Evolutionary conservation across 2,888 invertebrate genomes (phyloP).

Genomic region (Polyommatus iphigenia): DNA sequence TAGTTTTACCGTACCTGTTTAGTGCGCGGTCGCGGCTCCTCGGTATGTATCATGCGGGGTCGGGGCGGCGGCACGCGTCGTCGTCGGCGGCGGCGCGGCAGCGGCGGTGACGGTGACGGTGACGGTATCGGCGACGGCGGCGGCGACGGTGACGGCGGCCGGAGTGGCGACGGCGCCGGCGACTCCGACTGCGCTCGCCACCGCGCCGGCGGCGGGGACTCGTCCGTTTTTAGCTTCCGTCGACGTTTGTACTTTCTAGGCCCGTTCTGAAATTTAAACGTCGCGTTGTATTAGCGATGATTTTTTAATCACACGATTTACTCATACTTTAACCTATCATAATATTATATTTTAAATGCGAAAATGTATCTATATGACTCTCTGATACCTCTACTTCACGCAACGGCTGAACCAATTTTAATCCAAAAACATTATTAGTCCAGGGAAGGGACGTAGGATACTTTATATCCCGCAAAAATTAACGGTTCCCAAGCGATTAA

Average conservation of each 20-base stretch:
- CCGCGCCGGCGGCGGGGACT: constrained; percentile 50
- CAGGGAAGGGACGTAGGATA: too few species aligned
- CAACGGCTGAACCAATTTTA: too few species aligned
- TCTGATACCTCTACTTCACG: too few species aligned
- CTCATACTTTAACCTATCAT: too few species aligned
- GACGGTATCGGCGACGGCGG: constrained; percentile 40
- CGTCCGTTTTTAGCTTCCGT: constrained; percentile 83
- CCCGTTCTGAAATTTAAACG: constrained; percentile 74
- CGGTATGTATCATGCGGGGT: constrained; percentile 89
- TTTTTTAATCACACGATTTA: too few species aligned
- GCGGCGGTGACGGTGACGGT: constrained; percentile 42
- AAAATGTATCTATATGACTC: too few species aligned
- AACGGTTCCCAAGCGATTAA: too few species aligned
- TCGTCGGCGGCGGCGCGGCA: constrained; percentile 49
- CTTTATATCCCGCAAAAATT: too few species aligned
- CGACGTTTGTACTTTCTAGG: constrained; percentile 90
- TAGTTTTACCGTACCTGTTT: constrained; percentile 82
- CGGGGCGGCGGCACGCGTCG: constrained; percentile 69
- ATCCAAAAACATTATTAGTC: too few species aligned
- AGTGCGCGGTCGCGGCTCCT: constrained; percentile 81
- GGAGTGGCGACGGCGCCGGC: constrained; percentile 42
- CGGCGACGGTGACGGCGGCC: constrained; percentile 80
- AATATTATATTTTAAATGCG: too few species aligned
- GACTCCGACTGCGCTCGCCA: constrained; percentile 38
- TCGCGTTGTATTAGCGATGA: not conserved